phyloP scores from a whole-genome alignment of 2,888 invertebrate genomes.

The Lithophane ornitopus region DNA sequence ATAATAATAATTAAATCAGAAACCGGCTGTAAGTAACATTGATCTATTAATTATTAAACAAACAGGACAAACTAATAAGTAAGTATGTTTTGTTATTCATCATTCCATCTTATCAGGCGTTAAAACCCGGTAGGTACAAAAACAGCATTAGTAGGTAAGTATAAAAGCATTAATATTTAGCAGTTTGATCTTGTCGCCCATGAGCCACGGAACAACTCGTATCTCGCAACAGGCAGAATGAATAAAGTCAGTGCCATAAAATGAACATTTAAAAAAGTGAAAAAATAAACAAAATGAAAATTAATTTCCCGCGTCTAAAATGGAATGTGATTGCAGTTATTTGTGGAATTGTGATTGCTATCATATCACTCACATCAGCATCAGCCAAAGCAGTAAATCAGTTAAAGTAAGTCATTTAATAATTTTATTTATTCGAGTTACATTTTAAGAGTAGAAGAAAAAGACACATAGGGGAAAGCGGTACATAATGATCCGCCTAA shows the following conservation, averaged over 20 bases:
- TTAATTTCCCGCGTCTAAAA: slow-evolving; percentile 36
- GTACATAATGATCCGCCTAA: no score
- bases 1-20: no score
- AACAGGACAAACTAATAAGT: background rate
- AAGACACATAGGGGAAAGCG: no score
- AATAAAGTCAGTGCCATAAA: background rate
- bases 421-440: background rate
- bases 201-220: slow-evolving; percentile 9
- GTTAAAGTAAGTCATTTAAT: slow-evolving; percentile 46
- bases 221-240: background rate
- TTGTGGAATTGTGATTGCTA: slow-evolving; percentile 35
- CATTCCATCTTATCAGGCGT: background rate
- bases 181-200: background rate
- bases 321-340: slow-evolving; percentile 29
- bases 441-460: background rate
- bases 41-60: slow-evolving; percentile 3
- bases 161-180: slow-evolving; percentile 30
- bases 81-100: slow-evolving; percentile 15
- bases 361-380: no score
- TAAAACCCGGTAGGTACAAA: background rate
- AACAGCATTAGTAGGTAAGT: no score
- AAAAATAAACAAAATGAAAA: slow-evolving; percentile 29
- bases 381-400: no score
- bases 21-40: no score
- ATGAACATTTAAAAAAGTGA: background rate